Percentiles rank a stretch among this genome's conserved stretches.
Conservation (phyloP, 2,888 invertebrate genomes). For the Lucinisca nassula region DNA sequence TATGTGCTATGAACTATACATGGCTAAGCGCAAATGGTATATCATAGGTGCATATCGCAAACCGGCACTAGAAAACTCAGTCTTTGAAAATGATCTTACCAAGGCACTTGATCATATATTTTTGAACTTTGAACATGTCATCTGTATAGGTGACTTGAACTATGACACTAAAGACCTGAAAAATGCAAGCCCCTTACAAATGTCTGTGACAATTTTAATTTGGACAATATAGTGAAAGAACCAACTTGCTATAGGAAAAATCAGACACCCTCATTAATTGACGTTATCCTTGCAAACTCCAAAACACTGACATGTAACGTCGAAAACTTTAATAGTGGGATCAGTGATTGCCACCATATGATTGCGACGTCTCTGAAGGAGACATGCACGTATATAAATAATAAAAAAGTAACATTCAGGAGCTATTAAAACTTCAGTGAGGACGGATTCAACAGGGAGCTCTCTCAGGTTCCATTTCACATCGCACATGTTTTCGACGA, state of each 20-base stretch:
- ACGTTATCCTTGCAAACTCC: not conserved
- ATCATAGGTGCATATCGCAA: not conserved
- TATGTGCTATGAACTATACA: not conserved
- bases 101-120: not conserved
- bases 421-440: not conserved
- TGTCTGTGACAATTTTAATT: not conserved
- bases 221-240: not conserved
- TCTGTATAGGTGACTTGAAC: not conserved
- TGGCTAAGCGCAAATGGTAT: not conserved
- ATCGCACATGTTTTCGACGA: not conserved
- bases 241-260: not conserved
- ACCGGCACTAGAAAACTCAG: not conserved
- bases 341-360: not conserved
- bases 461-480: not conserved
- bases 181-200: not conserved
- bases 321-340: not conserved
- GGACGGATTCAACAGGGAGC: not conserved
- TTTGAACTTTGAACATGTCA: not conserved
- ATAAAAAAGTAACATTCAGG: not conserved
- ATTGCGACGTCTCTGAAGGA: not conserved
- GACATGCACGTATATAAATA: not conserved
- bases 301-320: not conserved
- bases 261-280: not conserved
- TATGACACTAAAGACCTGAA: not conserved
- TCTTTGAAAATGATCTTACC: not conserved